Evolutionary conservation across 2,113 vertebrate species (phyloP).

Genomic region (Cyrtonyx montezumae): DNA sequence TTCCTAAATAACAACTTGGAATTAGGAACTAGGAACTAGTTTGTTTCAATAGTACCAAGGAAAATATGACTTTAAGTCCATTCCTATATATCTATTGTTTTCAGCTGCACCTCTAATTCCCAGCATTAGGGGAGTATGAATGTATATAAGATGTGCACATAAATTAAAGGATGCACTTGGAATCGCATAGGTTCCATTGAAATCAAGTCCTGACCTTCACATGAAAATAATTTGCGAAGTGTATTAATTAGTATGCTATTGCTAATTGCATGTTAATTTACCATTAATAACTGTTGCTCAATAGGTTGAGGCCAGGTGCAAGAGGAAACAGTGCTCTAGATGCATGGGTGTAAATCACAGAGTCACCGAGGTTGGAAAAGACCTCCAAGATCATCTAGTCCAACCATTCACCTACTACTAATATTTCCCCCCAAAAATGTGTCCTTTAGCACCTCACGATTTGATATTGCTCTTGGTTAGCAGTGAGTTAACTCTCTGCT

Average conservation of each 20-base stretch:
- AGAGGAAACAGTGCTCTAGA: background rate
- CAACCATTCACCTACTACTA: no score
- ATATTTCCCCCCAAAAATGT: no score
- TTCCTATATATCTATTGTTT: background rate
- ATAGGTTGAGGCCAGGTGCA: background rate
- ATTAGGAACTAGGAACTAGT: background rate
- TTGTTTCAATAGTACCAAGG: background rate
- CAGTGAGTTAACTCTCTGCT: background rate
- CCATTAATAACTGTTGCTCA: background rate
- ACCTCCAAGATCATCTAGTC: no score
- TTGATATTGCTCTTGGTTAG: background rate
- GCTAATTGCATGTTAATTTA: background rate
- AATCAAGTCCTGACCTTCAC: background rate
- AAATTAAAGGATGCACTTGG: background rate
- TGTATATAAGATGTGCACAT: background rate
- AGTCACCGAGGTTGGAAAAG: no score
- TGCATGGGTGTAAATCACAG: background rate
- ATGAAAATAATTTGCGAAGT: background rate
- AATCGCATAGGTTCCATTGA: background rate
- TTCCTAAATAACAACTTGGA: background rate
- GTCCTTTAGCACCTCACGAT: no score
- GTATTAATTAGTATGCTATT: background rate
- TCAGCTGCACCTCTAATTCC: background rate
- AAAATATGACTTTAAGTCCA: background rate
- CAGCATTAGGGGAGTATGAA: background rate